Conservation (phyloP, 1,140 invertebrate species). For the Papilio aristodemus region DNA sequence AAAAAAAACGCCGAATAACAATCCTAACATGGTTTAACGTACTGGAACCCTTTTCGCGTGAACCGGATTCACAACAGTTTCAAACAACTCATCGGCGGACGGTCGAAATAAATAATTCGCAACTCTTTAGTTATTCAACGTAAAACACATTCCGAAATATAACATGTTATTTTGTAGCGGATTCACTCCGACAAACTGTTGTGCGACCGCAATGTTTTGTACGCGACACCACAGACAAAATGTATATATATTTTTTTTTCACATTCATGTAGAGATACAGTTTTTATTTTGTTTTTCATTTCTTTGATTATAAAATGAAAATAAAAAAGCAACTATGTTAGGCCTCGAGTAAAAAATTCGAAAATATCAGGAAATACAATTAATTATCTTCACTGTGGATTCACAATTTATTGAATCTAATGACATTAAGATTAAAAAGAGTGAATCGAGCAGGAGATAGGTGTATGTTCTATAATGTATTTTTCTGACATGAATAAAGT, state of each 20-base stretch:
- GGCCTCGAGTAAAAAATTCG: no score
- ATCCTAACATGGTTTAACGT: not conserved
- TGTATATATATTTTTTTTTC: not conserved
- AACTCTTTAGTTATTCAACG: constrained; percentile 8
- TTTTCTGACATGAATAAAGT: no score
- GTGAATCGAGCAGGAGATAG: no score
- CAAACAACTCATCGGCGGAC: constrained; percentile 16
- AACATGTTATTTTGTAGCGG: constrained; percentile 12
- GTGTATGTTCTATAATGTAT: no score
- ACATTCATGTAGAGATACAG: not conserved
- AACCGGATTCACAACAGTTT: constrained; percentile 9
- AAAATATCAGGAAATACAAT: no score
- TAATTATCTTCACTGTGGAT: no score
- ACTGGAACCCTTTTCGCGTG: not conserved
- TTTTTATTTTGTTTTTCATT: not conserved
- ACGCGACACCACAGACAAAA: not conserved
- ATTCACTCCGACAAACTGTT: constrained; percentile 1
- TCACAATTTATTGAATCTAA: no score
- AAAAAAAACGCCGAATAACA: not conserved
- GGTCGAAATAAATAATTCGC: constrained; percentile 14
- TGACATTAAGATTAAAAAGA: no score
- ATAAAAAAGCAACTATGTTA: no score
- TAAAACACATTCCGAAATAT: not conserved
- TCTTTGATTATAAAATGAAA: not conserved
- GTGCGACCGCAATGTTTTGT: constrained; percentile 4